phyloP scores from a whole-genome alignment of 1,140 invertebrate species.

The Phymorhynchus buccinoides region DNA sequence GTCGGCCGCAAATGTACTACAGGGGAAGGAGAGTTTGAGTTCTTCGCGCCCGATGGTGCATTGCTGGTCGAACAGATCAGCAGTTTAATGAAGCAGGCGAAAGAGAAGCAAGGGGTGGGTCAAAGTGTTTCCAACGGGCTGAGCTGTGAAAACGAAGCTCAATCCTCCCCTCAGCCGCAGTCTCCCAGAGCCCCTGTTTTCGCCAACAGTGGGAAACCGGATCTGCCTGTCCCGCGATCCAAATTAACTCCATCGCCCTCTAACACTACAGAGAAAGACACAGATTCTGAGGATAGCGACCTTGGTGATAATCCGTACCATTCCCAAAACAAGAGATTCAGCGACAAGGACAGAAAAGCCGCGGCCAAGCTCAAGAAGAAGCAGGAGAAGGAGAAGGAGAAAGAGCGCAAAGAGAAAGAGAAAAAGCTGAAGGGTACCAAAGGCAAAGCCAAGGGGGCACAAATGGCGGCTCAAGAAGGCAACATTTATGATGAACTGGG shows the following conservation, averaged over 20 bases:
- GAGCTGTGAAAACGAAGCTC: too few relatives aligned
- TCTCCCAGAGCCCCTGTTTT: neutral
- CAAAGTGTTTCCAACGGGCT: neutral
- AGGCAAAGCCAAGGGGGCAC: constrained; percentile 1
- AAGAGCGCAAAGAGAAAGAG: constrained; percentile 15
- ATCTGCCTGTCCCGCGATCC: neutral
- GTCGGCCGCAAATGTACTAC: constrained; percentile 90
- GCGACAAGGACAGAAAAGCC: constrained; percentile 22
- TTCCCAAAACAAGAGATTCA: constrained; percentile 22
- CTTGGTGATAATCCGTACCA: neutral
- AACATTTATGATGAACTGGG: constrained; percentile 34
- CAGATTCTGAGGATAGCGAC: neutral
- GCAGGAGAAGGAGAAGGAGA: constrained; percentile 25
- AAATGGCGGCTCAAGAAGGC: neutral
- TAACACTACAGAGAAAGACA: neutral
- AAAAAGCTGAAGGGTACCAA: constrained; percentile 32
- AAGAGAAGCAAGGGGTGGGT: neutral
- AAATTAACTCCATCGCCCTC: neutral
- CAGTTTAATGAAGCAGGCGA: neutral
- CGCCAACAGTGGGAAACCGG: neutral
- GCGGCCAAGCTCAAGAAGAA: constrained; percentile 15
- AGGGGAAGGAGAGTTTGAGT: constrained; percentile 86
- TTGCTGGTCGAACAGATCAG: constrained; percentile 50
- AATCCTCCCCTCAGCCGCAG: neutral
- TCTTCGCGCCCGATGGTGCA: constrained; percentile 75